Conservation (phyloP, 2,888 invertebrate species). For the Pyralis farinalis region DNA sequence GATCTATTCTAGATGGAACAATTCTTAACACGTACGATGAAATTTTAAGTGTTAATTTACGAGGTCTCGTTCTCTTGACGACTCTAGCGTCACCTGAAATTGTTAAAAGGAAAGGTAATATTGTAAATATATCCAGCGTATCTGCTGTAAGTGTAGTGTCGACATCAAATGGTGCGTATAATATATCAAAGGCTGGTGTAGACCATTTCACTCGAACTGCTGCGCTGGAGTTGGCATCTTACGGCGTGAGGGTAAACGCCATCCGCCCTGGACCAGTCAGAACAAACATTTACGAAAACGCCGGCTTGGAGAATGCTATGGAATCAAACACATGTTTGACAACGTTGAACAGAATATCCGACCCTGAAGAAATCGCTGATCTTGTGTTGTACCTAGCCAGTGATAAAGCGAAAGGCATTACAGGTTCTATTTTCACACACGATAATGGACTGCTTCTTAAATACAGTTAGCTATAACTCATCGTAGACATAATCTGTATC, state of each 20-base stretch:
- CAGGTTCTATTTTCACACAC: constrained; percentile 25
- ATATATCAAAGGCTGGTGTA: constrained; percentile 31
- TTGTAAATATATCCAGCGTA: constrained; percentile 31
- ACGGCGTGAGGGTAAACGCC: constrained; percentile 84
- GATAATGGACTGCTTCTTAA: constrained; percentile 4
- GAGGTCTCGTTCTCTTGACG: constrained; percentile 22
- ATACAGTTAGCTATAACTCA: background rate
- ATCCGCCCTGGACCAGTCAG: constrained; percentile 29
- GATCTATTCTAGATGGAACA: constrained; percentile 14
- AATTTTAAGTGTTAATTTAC: constrained; percentile 26
- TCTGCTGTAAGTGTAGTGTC: constrained; percentile 62
- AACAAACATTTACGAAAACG: constrained; percentile 67
- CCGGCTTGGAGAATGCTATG: constrained; percentile 4
- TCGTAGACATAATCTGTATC: too few species aligned
- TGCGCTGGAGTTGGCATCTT: constrained; percentile 84
- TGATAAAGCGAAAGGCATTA: constrained; percentile 28
- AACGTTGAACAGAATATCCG: constrained; percentile 9
- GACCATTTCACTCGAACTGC: constrained; percentile 31
- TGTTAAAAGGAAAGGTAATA: constrained; percentile 30
- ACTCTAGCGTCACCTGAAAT: constrained; percentile 18
- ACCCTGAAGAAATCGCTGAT: constrained; percentile 27
- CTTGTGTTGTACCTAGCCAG: constrained; percentile 18
- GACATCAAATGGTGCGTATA: too few species aligned
- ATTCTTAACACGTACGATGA: constrained; percentile 25
- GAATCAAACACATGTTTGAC: background rate